Evolutionary conservation across 2,888 invertebrate genomes (phyloP).

Genomic region (Thelaira solivaga): DNA sequence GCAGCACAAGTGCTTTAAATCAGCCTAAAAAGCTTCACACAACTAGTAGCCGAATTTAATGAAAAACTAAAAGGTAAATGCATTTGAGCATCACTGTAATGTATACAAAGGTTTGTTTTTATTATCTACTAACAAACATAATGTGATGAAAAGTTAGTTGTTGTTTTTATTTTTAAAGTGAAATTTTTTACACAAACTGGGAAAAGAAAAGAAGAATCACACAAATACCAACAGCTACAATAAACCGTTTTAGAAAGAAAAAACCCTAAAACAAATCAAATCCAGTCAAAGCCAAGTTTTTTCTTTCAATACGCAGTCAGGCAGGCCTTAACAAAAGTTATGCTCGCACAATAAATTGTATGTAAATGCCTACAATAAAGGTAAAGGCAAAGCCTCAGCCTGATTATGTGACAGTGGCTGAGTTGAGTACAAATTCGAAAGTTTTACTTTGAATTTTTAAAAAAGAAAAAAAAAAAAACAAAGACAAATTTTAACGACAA

Average conservation of each 20-base stretch:
- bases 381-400: conserved; percentile 14
- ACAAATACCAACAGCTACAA: not conserved
- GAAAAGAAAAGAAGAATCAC: conserved; percentile 13
- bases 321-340: conserved; percentile 5
- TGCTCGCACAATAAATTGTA: too few relatives aligned
- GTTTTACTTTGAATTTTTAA: conserved; percentile 10
- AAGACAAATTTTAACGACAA: conserved; percentile 33
- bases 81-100: not conserved
- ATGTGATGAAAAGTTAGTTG: not conserved
- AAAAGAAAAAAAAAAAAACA: not conserved
- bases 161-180: conserved; percentile 8
- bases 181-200: conserved; percentile 34
- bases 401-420: conserved; percentile 33
- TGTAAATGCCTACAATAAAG: not conserved
- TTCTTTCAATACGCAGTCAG: not conserved
- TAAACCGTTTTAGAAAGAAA: conserved; percentile 3
- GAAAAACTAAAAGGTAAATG: too few relatives aligned
- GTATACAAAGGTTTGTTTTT: not conserved
- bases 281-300: conserved; percentile 40
- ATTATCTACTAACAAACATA: not conserved
- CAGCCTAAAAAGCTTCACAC: too few relatives aligned
- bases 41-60: too few relatives aligned
- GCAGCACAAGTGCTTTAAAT: too few relatives aligned
- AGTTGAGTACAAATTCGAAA: conserved; percentile 47
- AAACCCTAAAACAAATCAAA: conserved; percentile 44